Conservation (phyloP, 2,888 invertebrate genomes). For the Abrostola triplasia region DNA sequence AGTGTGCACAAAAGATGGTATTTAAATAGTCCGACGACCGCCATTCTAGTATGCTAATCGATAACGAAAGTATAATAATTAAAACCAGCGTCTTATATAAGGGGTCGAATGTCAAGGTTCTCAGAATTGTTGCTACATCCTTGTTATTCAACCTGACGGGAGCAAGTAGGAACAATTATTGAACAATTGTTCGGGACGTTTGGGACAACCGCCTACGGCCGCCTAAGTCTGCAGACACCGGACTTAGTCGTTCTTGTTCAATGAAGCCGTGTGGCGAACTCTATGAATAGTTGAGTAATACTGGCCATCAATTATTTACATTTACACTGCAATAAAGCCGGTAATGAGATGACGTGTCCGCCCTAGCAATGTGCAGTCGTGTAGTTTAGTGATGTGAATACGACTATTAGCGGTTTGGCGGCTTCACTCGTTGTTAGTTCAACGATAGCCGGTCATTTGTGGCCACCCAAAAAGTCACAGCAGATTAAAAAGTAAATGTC, state of each 20-base stretch:
- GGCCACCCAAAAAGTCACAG: background rate
- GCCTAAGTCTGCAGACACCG: conserved; percentile 55
- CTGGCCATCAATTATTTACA: conserved; percentile 65
- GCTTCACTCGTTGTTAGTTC: conserved; percentile 20
- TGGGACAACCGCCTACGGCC: conserved; percentile 61
- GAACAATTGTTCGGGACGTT: conserved; percentile 68
- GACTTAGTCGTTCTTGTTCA: conserved; percentile 43
- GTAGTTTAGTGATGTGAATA: conserved; percentile 47
- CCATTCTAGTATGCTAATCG: conserved; percentile 44
- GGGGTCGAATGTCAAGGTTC: conserved; percentile 55
- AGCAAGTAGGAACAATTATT: conserved; percentile 57
- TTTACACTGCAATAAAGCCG: conserved; percentile 61
- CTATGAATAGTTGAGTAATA: conserved; percentile 52
- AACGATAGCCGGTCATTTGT: conserved; percentile 21
- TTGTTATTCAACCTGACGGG: conserved; percentile 46
- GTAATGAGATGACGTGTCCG: conserved; percentile 58
- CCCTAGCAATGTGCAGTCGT: conserved; percentile 39
- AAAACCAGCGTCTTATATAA: conserved; percentile 41
- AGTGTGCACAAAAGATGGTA: background rate
- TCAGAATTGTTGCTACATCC: conserved; percentile 47
- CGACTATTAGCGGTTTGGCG: conserved; percentile 42
- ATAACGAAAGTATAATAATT: conserved; percentile 52
- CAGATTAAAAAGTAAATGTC: background rate
- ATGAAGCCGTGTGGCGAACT: conserved; percentile 34
- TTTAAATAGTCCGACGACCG: conserved; percentile 31